phyloP scores from a whole-genome alignment of 64 coral and sea anemone genomes.

The Montipora efflorescens region DNA sequence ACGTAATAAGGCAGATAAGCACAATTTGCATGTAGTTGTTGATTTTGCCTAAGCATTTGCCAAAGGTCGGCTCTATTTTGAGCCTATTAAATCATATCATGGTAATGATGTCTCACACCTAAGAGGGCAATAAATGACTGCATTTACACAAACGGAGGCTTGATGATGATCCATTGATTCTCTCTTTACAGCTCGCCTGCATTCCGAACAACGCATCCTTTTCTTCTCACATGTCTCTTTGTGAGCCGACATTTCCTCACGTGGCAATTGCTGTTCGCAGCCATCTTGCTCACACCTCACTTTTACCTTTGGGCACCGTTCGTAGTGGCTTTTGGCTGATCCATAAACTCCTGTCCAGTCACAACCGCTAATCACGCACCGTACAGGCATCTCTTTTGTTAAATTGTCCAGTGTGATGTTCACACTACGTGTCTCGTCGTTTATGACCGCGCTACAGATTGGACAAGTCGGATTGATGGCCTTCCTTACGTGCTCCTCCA shows the following conservation, averaged over 20 bases:
- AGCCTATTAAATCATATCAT: not conserved
- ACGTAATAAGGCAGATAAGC: not conserved
- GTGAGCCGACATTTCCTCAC: too few species aligned
- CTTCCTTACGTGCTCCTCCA: not conserved
- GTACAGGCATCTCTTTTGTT: not conserved
- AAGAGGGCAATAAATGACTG: not conserved
- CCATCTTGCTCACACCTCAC: too few species aligned
- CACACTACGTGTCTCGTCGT: not conserved
- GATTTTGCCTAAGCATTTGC: not conserved
- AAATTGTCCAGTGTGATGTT: not conserved
- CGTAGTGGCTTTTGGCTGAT: not conserved
- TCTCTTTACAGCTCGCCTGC: too few species aligned
- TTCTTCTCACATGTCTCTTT: too few species aligned
- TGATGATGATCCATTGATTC: too few species aligned
- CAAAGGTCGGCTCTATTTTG: not conserved
- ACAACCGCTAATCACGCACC: not conserved
- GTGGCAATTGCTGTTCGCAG: too few species aligned
- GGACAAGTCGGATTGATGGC: not conserved
- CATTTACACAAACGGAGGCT: not conserved
- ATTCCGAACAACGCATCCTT: too few species aligned
- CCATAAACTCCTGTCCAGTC: not conserved
- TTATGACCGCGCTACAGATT: not conserved
- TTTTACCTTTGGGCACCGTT: too few species aligned
- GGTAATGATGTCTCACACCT: not conserved
- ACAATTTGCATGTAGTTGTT: not conserved